phyloP scores from a whole-genome alignment of 2,797 vertebrate species.

The Apogon hyalosoma region DNA sequence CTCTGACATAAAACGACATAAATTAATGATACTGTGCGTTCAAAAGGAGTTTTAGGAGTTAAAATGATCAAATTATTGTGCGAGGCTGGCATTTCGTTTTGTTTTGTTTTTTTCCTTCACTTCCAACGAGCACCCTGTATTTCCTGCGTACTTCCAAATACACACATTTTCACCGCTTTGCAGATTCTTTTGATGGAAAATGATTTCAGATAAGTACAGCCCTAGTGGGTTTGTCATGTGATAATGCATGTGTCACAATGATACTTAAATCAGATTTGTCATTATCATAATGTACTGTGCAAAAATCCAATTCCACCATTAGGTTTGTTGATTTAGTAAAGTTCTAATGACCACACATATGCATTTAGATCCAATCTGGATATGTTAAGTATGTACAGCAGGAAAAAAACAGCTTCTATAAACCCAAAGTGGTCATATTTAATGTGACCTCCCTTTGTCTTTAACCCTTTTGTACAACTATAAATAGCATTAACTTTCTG shows the following conservation, averaged over 20 bases:
- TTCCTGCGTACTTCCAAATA: background rate
- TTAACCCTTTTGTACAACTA: too few relatives aligned
- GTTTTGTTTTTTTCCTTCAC: conserved; percentile 37
- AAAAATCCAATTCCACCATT: too few relatives aligned
- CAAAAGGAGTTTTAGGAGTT: conserved; percentile 29
- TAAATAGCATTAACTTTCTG: too few relatives aligned
- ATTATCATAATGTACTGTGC: background rate
- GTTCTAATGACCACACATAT: too few relatives aligned
- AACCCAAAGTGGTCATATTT: too few relatives aligned
- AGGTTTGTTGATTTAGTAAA: too few relatives aligned
- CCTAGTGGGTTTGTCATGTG: background rate
- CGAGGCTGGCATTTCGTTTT: conserved; percentile 1
- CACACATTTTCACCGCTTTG: background rate
- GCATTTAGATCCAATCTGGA: too few relatives aligned
- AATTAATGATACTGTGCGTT: conserved; percentile 30
- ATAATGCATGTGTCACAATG: background rate
- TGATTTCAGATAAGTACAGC: background rate
- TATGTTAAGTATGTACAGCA: too few relatives aligned
- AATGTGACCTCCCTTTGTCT: too few relatives aligned
- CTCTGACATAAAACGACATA: conserved; percentile 44
- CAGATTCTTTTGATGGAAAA: background rate
- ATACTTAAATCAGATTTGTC: background rate
- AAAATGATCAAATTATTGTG: conserved; percentile 19
- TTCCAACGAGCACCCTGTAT: conserved; percentile 22
- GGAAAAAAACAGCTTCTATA: too few relatives aligned